These are phyloP conservation scores for Halictus rubicundus DNA, from an alignment of 1,140 invertebrate genomes.

Conservation along the genomic window DNA sequence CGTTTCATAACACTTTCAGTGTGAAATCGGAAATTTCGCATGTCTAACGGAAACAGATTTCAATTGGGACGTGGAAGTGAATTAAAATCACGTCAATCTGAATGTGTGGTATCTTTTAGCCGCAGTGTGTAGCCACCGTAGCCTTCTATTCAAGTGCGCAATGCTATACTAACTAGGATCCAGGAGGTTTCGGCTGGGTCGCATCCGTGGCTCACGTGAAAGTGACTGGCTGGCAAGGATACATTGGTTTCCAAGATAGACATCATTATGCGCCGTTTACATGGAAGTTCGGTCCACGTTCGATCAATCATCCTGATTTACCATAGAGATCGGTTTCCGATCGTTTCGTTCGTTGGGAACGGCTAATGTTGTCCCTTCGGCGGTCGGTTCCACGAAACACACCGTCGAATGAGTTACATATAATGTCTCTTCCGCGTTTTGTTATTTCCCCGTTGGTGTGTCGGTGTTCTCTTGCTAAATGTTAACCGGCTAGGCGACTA, in stretches of 20 bases:
- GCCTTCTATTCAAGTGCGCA: too few relatives aligned
- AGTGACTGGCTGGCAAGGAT: conserved; percentile 24
- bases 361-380: conserved; percentile 7
- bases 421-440: conserved; percentile 37
- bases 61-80: too few relatives aligned
- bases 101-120: too few relatives aligned
- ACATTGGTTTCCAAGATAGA: neutral
- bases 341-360: neutral
- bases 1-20: too few relatives aligned
- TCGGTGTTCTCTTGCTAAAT: neutral
- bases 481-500: neutral
- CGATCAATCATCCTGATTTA: conserved; percentile 39
- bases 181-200: neutral
- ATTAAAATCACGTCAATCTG: too few relatives aligned
- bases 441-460: neutral
- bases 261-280: conserved; percentile 35
- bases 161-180: neutral
- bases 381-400: neutral
- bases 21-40: too few relatives aligned
- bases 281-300: conserved; percentile 10
- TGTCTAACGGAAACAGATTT: too few relatives aligned
- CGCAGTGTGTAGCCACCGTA: too few relatives aligned
- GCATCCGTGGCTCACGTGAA: conserved; percentile 23
- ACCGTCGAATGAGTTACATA: neutral
- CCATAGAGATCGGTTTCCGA: conserved; percentile 26